Evolutionary conservation across 1,140 invertebrate species (phyloP), one percentile per base, ranked within the genome.

Genomic region (Drosophila ercepeae): DNA sequence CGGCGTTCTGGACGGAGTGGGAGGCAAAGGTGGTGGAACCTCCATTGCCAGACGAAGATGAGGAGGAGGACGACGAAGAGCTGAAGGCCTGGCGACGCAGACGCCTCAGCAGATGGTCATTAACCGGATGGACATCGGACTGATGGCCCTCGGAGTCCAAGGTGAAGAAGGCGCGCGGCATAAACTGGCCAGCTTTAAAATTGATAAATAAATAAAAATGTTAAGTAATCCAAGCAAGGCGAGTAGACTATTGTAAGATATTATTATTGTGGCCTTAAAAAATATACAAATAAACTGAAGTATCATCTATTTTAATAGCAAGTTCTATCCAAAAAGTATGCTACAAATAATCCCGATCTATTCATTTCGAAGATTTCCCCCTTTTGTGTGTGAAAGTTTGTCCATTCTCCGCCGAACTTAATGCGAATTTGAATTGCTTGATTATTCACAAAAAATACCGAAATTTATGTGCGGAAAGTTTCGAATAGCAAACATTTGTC

Each of bases 141-240:
- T 70, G 73, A 39, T 77, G 89, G 0, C 89, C 89, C 50, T 90
- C 39, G 1, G 89, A 53, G 29, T 90, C 89, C 67, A 90, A 23
- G 7, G 77, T 90, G 32, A 75, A 90, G 58, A 89, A 75, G 7
- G 89, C 89, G 13, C 72, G 58, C 1, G 89, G 89, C 50, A 90
- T 41, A 11, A 86, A 90, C 21, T 90, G 89, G 3, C 89, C 89
- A 54, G 75, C 89, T 90, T 21, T 21, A 21, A 21, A 18, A 36
- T 8, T 54, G 3, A 39, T 14, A 27, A 2, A 32, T 8, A 0
- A 45, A 5, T 8, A 11, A 7, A 45, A 9, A 34, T 34, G 7
- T n/a, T 11, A 21, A 4, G 21, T 34, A 16, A 16, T 8, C n/a
- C n/a, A n/a, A n/a, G n/a, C n/a, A n/a, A n/a, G n/a, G n/a, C n/a